phyloP scores from a whole-genome alignment of 1,140 invertebrate species.

The Drosophila elegans region DNA sequence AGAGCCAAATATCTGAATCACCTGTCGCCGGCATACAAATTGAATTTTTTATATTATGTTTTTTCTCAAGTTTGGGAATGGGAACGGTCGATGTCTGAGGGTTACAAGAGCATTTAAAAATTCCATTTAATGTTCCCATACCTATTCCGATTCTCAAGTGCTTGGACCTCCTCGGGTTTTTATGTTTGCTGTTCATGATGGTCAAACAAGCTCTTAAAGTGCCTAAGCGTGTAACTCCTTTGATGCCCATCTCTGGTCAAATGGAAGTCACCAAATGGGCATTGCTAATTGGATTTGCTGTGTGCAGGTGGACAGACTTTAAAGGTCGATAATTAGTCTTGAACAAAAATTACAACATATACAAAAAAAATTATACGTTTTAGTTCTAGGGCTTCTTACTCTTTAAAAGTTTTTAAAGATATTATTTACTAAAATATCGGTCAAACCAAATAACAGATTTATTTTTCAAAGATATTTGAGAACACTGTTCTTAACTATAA shows the following conservation, averaged over 20 bases:
- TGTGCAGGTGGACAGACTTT: background rate
- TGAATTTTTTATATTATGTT: slow-evolving; percentile 6
- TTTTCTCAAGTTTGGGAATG: slow-evolving; percentile 4
- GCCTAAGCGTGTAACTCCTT: slow-evolving; percentile 12
- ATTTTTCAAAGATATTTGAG: no score
- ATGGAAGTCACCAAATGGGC: background rate
- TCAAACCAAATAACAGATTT: no score
- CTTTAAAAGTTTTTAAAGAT: no score
- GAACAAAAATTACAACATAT: background rate
- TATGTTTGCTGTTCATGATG: slow-evolving; percentile 10
- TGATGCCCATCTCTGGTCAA: background rate
- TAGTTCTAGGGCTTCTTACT: no score
- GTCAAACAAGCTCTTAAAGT: slow-evolving; percentile 7
- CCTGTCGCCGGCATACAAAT: slow-evolving; percentile 38
- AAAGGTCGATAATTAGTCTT: background rate
- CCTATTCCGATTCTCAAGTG: slow-evolving; percentile 5
- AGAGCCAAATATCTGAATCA: slow-evolving; percentile 24
- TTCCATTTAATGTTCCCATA: slow-evolving; percentile 5
- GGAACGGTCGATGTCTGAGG: background rate
- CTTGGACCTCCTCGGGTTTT: background rate
- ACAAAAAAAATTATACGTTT: no score
- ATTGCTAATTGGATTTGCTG: slow-evolving; percentile 4
- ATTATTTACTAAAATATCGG: no score
- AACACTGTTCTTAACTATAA: background rate
- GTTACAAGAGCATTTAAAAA: slow-evolving; percentile 32